Percentiles rank a stretch among this genome's conserved stretches.
These are phyloP conservation scores for Peromyscus polionotus DNA, from an alignment of 2,113 vertebrate genomes.

Conservation along the genomic window DNA sequence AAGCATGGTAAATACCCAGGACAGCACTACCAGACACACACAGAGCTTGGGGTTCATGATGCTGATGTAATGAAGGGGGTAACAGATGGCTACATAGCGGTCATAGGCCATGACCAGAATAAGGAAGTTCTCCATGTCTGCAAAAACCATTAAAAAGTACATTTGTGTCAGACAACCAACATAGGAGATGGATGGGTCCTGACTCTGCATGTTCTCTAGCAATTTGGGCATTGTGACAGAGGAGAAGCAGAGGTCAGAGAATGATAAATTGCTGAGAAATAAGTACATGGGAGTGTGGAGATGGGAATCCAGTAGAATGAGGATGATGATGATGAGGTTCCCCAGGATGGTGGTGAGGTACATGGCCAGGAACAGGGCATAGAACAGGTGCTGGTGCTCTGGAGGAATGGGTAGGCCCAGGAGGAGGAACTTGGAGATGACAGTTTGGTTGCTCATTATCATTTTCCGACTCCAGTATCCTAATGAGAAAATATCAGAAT, in stretches of 20 bases:
- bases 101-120: not conserved
- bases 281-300: not conserved
- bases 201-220: not conserved
- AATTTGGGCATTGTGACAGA: not conserved
- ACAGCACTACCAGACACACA: not conserved
- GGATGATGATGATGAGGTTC: not conserved
- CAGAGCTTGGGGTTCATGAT: not conserved
- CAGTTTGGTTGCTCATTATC: not conserved
- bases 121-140: not conserved
- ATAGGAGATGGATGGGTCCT: not conserved
- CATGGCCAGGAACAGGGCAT: not conserved
- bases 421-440: not conserved
- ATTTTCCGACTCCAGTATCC: not conserved
- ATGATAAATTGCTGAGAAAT: not conserved
- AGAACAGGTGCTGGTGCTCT: not conserved
- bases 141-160: not conserved
- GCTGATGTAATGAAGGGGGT: not conserved
- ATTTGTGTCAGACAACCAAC: not conserved
- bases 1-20: not conserved
- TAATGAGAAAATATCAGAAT: not conserved
- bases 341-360: not conserved
- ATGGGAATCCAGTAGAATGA: not conserved
- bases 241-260: not conserved
- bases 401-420: not conserved
- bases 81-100: not conserved